These are phyloP conservation scores for Mesoligia furuncula DNA, from an alignment of 2,888 invertebrate species.

Conservation along the genomic window DNA sequence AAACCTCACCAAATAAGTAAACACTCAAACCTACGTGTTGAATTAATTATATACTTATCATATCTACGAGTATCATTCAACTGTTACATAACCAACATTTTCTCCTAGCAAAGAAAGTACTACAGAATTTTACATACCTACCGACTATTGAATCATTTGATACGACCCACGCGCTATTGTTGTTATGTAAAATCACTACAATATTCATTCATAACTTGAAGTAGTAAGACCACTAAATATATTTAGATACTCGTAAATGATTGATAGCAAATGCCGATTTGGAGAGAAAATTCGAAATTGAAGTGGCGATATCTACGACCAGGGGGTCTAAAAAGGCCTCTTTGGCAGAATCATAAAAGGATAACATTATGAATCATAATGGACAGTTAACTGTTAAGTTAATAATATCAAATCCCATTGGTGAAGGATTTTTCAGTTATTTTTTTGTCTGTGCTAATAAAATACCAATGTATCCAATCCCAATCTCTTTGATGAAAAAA, in stretches of 20 bases:
- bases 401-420: too few species aligned
- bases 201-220: conserved; percentile 58
- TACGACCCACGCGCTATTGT: conserved; percentile 64
- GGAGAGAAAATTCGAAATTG: conserved; percentile 55
- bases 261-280: conserved; percentile 54
- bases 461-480: too few species aligned
- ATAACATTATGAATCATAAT: too few species aligned
- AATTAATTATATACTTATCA: conserved; percentile 34
- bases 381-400: too few species aligned
- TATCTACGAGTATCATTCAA: conserved; percentile 37
- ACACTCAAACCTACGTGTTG: conserved; percentile 17
- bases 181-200: conserved; percentile 61
- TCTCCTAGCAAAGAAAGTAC: conserved; percentile 62
- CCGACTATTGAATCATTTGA: conserved; percentile 66
- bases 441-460: too few species aligned
- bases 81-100: conserved; percentile 60
- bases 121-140: conserved; percentile 54
- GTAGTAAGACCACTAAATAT: conserved; percentile 46
- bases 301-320: conserved; percentile 40
- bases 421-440: too few species aligned
- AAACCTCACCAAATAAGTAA: conserved; percentile 10
- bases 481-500: too few species aligned
- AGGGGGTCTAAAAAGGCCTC: too few species aligned
- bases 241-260: conserved; percentile 43
- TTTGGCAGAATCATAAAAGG: too few species aligned